Percentiles rank a stretch among this genome's conserved stretches.
phyloP scores from a whole-genome alignment of 1,140 invertebrate genomes.

The Melipona quadrifasciata region DNA sequence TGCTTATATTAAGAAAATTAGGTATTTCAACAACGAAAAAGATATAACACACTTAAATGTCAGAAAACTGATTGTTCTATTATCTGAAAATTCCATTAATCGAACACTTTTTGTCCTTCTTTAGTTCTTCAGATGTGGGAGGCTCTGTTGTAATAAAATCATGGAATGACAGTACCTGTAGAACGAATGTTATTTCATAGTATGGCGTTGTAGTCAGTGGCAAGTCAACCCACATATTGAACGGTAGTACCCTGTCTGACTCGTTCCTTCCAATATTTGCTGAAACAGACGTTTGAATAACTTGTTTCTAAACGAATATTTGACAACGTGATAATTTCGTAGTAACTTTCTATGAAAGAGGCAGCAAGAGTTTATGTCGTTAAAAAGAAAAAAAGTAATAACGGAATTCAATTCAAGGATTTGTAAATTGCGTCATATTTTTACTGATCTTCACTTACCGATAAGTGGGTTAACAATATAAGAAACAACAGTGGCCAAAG shows the following conservation, averaged over 20 bases:
- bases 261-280: slow-evolving; percentile 58
- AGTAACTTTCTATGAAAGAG: too few species aligned
- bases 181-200: slow-evolving; percentile 47
- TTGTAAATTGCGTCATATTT: neutral
- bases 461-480: slow-evolving; percentile 55
- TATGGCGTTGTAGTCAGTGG: slow-evolving; percentile 45
- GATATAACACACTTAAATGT: too few species aligned
- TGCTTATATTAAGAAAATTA: too few species aligned
- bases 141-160: too few species aligned
- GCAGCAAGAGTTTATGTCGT: too few species aligned
- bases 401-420: neutral
- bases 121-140: too few species aligned
- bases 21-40: too few species aligned
- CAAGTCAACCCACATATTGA: slow-evolving; percentile 56
- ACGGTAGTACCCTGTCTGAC: slow-evolving; percentile 52
- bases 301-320: neutral
- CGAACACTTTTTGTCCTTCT: too few species aligned
- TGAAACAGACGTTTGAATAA: neutral
- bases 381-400: too few species aligned
- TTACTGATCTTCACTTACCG: slow-evolving; percentile 35
- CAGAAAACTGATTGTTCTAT: too few species aligned
- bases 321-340: too few species aligned
- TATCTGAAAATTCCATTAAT: too few species aligned
- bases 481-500: slow-evolving; percentile 19
- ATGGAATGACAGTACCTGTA: neutral